Base-by-base conservation (phyloP, 2,888 invertebrate species). In the Mesochorus sp. region DNA sequence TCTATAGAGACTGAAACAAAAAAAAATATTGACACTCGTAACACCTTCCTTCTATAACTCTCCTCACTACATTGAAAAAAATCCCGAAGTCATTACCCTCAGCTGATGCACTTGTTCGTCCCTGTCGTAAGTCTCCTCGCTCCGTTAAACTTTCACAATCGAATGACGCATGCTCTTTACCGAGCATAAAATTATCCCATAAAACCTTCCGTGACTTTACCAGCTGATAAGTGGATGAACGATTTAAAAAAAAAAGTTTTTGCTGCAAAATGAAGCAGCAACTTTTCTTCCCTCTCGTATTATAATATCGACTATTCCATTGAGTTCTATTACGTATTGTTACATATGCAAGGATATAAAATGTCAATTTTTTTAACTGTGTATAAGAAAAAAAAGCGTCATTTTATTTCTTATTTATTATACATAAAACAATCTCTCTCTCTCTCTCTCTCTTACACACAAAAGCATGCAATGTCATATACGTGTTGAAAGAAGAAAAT, bases 381-480 rank as follows among this genome's bases (percentile, higher is more conserved):
- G 19, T 28, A 5, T 12, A 37, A 61, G 34, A 44, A 19, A 26
- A 73, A 66, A 59, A 67, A 42, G 19, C 39, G 67, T 49, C 55
- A 47, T 55, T 76, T 64, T 47, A 75, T 51, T 62, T 39, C 14
- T 37, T 49, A 42, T 14, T 21, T 53, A 31, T 26, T 61, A 71
- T 53, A 59, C 10, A 6, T 21, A 42, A 62, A 19, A 19, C 0
- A 39, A 3, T 70, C 6, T 37, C 57, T 57, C 26, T 26, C n/a
- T 66, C n/a, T 47, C 26, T n/a, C n/a, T n/a, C n/a, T n/a, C n/a
- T n/a, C n/a, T n/a, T n/a, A n/a, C n/a, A n/a, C n/a, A n/a, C n/a
- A 19, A 10, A 39, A 19, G 72, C 73, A 24, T 31, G 49, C 21
- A 10, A 39, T 42, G n/a, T 37, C 24, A 59, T 28, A 37, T 8